Evolutionary conservation across 2,113 vertebrate species (phyloP).

Genomic region (Neolamprologus falcicula): DNA sequence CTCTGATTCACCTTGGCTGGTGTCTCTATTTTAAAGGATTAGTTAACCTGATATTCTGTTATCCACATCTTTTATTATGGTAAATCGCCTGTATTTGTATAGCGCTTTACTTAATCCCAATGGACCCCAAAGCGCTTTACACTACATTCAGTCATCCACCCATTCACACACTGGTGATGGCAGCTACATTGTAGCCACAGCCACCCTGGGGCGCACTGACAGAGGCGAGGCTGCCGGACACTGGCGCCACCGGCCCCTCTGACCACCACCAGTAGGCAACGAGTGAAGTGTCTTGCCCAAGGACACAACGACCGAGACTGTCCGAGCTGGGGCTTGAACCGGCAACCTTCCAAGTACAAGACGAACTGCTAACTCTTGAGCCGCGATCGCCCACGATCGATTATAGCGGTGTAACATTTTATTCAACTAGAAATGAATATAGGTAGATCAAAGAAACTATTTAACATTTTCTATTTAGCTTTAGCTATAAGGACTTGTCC

Average conservation of each 20-base stretch:
- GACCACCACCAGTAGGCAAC: background rate
- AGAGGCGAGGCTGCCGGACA: accelerated
- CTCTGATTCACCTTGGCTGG: background rate
- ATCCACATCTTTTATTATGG: background rate
- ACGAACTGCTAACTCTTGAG: background rate
- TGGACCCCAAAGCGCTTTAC: accelerated
- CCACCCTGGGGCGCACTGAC: accelerated
- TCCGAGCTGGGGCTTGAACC: accelerated
- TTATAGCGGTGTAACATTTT: background rate
- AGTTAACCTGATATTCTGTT: background rate
- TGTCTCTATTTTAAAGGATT: background rate
- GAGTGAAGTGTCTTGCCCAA: background rate
- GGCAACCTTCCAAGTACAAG: background rate
- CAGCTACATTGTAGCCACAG: background rate
- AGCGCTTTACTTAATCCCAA: background rate
- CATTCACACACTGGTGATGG: accelerated
- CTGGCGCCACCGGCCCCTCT: accelerated
- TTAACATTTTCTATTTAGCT: constrained; percentile 5
- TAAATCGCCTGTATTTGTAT: background rate
- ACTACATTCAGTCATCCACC: accelerated
- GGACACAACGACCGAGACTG: accelerated
- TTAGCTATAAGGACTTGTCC: background rate
- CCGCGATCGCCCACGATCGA: accelerated
- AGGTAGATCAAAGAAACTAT: constrained; percentile 22
- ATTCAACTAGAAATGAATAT: background rate